Base-by-base conservation (phyloP, 2,888 invertebrate species). In the Drosophila aldrichi region DNA sequence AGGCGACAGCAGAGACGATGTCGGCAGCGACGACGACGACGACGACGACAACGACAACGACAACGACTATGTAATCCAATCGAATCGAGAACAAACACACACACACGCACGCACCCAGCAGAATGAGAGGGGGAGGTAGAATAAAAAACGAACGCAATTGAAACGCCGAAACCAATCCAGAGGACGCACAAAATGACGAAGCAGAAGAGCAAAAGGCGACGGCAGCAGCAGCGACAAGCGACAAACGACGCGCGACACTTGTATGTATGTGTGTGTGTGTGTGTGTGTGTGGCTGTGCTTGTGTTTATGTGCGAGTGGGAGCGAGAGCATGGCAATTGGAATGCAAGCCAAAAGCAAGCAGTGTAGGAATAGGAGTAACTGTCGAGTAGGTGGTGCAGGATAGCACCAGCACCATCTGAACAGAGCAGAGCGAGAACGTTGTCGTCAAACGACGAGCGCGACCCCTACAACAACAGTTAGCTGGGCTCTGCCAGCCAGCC, bases 71-170 rank as follows among this genome's bases (percentile, higher is more conserved):
- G 84, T 85, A 89, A 84, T 89, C 88, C 85, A 87, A 87, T 85
- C 88, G 84, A 81, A 83, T 75, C 65, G 78, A 77, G 78, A 78
- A 80, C 73, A 82, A 73, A 79, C 70, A 81, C 82, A 69, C 70
- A 66, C 61, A 61, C 51, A 74, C 55, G 22, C 66, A 65, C 40
- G 16, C 66, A 66, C 40, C 32, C 49, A 32, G 25, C n/a, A 34
- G 58, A 56, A 46, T 41, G 55, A 49, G 78, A 57, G 70, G 77
- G 63, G 65, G 65, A 66, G 66, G 66, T 9, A 58, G 70, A 61
- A 71, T 83, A 88, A 88, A 86, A 88, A 84, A 82, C 84, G 88
- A 86, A 86, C 71, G 75, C 81, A 81, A 71, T 86, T 81, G 83
- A 81, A 85, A 60, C 70, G 80, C 70, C 57, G 84, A 88, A 88